Evolutionary conservation across 2,797 vertebrate species (phyloP).

Genomic region (Pipistrellus kuhlii): DNA sequence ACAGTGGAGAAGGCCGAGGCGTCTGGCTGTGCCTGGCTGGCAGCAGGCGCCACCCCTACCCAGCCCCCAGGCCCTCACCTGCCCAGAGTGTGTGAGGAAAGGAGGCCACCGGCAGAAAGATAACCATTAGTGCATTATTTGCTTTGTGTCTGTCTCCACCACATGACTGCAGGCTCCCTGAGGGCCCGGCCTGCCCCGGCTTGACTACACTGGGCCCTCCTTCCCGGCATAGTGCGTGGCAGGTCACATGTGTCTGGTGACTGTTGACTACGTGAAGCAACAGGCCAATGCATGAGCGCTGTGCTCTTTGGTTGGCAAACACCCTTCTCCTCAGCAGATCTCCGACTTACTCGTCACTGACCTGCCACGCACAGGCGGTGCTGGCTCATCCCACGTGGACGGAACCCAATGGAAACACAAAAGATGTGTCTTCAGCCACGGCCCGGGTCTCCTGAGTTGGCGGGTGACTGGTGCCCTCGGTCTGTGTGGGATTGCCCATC

Average conservation of each 20-base stretch:
- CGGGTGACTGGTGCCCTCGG: neutral
- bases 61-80: neutral
- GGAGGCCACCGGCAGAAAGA: neutral
- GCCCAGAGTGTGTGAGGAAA: neutral
- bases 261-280: neutral
- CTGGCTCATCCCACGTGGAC: neutral
- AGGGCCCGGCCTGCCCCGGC: neutral
- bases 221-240: rapidly evolving
- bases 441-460: neutral
- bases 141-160: neutral
- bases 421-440: neutral
- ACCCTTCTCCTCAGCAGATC: neutral
- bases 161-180: neutral
- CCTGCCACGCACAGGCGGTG: neutral
- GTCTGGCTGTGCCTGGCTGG: neutral
- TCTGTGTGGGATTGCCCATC: neutral
- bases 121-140: neutral
- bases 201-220: neutral
- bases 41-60: neutral
- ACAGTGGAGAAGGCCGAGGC: neutral
- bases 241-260: neutral
- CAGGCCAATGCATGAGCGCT: neutral
- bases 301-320: conserved; percentile 14
- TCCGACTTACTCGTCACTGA: neutral
- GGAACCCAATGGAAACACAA: neutral